Percentiles rank a stretch among this genome's conserved stretches.
Evolutionary conservation across 2,888 invertebrate genomes (phyloP).

Genomic region (Cheilosia grossa): DNA sequence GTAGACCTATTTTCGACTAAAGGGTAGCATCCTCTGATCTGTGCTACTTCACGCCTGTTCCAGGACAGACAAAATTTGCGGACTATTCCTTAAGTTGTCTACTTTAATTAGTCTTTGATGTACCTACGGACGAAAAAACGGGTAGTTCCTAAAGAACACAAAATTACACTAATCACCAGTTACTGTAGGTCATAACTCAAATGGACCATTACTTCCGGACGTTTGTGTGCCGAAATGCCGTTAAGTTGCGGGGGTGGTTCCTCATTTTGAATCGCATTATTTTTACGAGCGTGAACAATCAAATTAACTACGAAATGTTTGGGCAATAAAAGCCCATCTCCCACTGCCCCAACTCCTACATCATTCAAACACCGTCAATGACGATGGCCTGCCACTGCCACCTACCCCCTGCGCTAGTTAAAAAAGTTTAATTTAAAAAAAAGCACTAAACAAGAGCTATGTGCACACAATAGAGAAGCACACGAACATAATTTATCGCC

Average conservation of each 20-base stretch:
- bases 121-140: no score
- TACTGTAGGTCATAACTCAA: slow-evolving; percentile 39
- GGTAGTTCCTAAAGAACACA: background rate
- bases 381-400: background rate
- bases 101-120: no score
- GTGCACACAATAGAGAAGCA: slow-evolving; percentile 34
- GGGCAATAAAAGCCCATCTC: slow-evolving; percentile 29
- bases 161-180: slow-evolving; percentile 53
- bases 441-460: slow-evolving; percentile 32
- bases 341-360: background rate
- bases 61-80: no score
- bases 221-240: slow-evolving; percentile 25
- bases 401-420: background rate
- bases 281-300: slow-evolving; percentile 56
- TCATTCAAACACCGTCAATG: slow-evolving; percentile 5
- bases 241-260: slow-evolving; percentile 20
- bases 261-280: slow-evolving; percentile 43
- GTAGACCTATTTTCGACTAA: no score
- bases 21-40: background rate
- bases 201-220: slow-evolving; percentile 46
- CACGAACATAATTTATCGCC: slow-evolving; percentile 76
- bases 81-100: no score
- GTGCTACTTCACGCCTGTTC: no score
- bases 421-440: slow-evolving; percentile 62
- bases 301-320: slow-evolving; percentile 60